Evolutionary conservation across 2,888 invertebrate species (phyloP).

Genomic region (Callimorpha dominula): DNA sequence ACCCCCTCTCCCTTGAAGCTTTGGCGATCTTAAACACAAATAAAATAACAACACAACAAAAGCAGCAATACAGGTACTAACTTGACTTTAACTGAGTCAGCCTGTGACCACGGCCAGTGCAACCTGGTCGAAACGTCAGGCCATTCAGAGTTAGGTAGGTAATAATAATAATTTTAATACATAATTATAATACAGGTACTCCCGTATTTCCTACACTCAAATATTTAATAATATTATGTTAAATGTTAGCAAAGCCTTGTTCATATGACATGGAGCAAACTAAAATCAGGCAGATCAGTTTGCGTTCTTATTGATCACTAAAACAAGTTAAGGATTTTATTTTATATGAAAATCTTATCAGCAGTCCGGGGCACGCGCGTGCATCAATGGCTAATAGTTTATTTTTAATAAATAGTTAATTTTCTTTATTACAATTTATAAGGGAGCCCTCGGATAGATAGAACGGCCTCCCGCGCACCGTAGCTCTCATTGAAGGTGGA

Average conservation of each 20-base stretch:
- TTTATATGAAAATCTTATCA: constrained; percentile 31
- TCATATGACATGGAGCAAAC: neutral
- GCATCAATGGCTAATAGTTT: constrained; percentile 27
- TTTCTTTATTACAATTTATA: constrained; percentile 53
- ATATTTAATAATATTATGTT: too few relatives aligned
- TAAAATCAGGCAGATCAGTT: neutral
- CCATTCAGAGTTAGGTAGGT: too few relatives aligned
- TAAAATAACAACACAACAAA: neutral
- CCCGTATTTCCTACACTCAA: too few relatives aligned
- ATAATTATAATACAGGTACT: too few relatives aligned
- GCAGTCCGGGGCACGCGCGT: constrained; percentile 20
- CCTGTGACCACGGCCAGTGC: too few relatives aligned
- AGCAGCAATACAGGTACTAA: neutral
- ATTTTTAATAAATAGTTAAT: constrained; percentile 54
- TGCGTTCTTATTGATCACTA: constrained; percentile 12
- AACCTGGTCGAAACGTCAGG: too few relatives aligned
- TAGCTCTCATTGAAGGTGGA: constrained; percentile 66
- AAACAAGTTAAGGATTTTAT: constrained; percentile 27
- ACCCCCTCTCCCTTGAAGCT: neutral
- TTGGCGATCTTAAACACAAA: neutral
- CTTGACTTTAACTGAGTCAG: too few relatives aligned
- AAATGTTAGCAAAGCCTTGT: too few relatives aligned
- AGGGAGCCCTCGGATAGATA: constrained; percentile 44
- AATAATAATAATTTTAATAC: too few relatives aligned
- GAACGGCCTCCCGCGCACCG: constrained; percentile 50